Conservation (phyloP, 1,140 invertebrate species). For the Leptopilina clavipes region DNA sequence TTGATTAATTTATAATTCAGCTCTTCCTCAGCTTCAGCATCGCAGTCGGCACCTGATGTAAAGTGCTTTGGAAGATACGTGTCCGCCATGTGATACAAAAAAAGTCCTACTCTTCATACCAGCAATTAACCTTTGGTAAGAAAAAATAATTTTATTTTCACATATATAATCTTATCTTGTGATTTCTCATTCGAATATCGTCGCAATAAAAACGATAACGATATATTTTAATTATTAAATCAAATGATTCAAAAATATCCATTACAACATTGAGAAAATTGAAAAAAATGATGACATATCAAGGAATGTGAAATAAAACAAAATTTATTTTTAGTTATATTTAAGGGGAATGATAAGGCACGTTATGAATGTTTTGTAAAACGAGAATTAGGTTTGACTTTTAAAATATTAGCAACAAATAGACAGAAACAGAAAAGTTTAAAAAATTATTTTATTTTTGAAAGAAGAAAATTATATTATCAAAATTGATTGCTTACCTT, state of each 20-base stretch:
- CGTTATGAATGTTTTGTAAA: too few relatives aligned
- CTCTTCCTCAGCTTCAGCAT: slow-evolving; percentile 61
- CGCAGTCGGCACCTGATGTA: slow-evolving; percentile 54
- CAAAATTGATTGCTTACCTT: neutral
- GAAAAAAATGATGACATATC: too few relatives aligned
- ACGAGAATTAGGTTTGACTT: too few relatives aligned
- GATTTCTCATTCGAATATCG: neutral
- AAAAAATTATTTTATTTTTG: too few relatives aligned
- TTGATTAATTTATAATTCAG: slow-evolving; percentile 66
- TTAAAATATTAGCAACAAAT: too few relatives aligned
- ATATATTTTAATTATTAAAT: too few relatives aligned
- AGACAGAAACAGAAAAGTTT: neutral
- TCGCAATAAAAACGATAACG: too few relatives aligned
- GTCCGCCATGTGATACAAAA: slow-evolving; percentile 51
- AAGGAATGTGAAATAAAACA: too few relatives aligned
- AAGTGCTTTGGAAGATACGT: slow-evolving; percentile 49
- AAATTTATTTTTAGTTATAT: too few relatives aligned
- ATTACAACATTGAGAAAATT: too few relatives aligned
- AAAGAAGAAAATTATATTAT: neutral
- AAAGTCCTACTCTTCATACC: slow-evolving; percentile 48
- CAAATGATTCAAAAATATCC: too few relatives aligned
- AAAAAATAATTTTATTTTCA: slow-evolving; percentile 7
- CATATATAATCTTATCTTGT: slow-evolving; percentile 12
- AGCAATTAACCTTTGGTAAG: slow-evolving; percentile 43
- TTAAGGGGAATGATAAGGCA: too few relatives aligned